Evolutionary conservation across 2,888 invertebrate species (phyloP), one percentile per base, ranked within the genome.

Genomic region (Eupelmus urozonus): DNA sequence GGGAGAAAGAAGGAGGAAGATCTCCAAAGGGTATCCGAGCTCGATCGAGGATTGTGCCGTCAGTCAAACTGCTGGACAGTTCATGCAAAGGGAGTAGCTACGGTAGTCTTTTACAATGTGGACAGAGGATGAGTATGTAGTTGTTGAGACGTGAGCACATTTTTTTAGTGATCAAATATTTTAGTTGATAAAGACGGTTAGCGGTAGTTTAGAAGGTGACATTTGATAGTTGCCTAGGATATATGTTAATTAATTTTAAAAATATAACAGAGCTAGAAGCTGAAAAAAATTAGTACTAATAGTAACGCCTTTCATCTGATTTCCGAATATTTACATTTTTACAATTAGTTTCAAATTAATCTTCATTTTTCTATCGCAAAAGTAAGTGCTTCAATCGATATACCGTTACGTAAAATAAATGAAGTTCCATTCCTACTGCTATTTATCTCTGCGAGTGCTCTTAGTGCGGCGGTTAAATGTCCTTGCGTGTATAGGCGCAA

Each of bases 31-130:
- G 72, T 81, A 82, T 84, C 81, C 29, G 78, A 71, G 62, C 55
- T 78, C 83, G 82, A 86, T 87, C 85, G 85, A 83, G 87, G 86
- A 88, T 88, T 88, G 88, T 88, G 85, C 87, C 87, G 88, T 88
- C 88, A 88, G 84, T 88, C 88, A 86, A 83, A 63, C 72, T 80
- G 34, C 34, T 75, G 79, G 85, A 86, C 84, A 84, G 80, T 25
- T 69, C 42, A 25, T 55, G 59, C 34, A 34, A 34, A 9, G 9
- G 34, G 9, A 34, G 34, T 34, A 5, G 34, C 9, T n/a, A n/a
- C n/a, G n/a, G n/a, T n/a, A n/a, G n/a, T n/a, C n/a, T n/a, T n/a
- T n/a, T n/a, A n/a, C n/a, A n/a, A n/a, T n/a, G n/a, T n/a, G n/a
- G n/a, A n/a, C n/a, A n/a, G n/a, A n/a, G n/a, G n/a, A n/a, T n/a